Percentiles rank a stretch among this genome's conserved stretches.
phyloP scores from a whole-genome alignment of 53 echinoderm and acorn worm species.

The Echinarachnius parma region DNA sequence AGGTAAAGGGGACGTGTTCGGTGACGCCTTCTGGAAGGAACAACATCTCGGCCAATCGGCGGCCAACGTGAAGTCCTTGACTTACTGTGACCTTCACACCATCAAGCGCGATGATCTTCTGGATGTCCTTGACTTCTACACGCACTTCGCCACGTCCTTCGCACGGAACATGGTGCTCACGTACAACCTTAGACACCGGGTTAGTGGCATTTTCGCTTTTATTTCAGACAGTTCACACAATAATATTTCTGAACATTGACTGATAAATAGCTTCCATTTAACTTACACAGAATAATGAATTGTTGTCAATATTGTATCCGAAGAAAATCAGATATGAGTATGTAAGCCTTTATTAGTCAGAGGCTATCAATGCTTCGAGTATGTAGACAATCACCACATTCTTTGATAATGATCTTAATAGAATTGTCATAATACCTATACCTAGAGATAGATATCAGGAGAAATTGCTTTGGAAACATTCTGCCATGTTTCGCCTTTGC shows the following conservation, averaged over 20 bases:
- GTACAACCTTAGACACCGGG: slow-evolving; percentile 89
- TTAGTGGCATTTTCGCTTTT: too few relatives aligned
- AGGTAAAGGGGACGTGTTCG: slow-evolving; percentile 96
- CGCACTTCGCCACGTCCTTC: slow-evolving; percentile 84
- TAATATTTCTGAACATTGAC: neutral
- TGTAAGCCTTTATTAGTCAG: too few relatives aligned
- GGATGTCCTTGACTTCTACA: slow-evolving; percentile 91
- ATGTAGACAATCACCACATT: too few relatives aligned
- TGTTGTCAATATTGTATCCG: neutral
- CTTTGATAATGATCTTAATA: too few relatives aligned
- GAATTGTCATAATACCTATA: too few relatives aligned
- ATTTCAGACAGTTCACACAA: neutral
- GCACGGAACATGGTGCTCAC: slow-evolving; percentile 98
- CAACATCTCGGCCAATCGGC: slow-evolving; percentile 77
- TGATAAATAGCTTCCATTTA: too few relatives aligned
- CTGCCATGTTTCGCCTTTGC: too few relatives aligned
- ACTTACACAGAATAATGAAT: too few relatives aligned
- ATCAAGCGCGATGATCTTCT: slow-evolving; percentile 90
- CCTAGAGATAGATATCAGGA: too few relatives aligned
- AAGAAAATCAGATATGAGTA: too few relatives aligned
- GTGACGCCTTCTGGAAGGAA: slow-evolving; percentile 93
- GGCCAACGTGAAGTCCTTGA: slow-evolving; percentile 92
- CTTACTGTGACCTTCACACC: slow-evolving; percentile 96
- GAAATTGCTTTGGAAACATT: too few relatives aligned
- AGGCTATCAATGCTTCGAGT: too few relatives aligned